Evolutionary conservation across 2,888 invertebrate species (phyloP), one percentile per base, ranked within the genome.

Genomic region (Spodoptera littoralis): DNA sequence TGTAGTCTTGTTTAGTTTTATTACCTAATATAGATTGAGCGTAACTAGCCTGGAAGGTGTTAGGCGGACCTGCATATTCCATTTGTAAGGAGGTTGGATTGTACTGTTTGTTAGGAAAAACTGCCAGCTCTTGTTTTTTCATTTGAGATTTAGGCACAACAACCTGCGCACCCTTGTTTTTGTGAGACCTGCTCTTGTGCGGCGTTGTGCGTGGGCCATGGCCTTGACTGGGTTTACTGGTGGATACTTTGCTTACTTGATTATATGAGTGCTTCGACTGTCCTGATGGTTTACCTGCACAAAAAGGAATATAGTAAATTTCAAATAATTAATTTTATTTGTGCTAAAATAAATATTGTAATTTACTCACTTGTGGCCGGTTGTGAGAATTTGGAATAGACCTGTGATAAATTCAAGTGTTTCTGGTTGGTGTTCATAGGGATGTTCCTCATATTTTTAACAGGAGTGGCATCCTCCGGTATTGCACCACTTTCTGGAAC

Each of bases 191-290:
- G 52, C 87, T 90, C 77, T 91, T 90, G 65, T 90, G 89, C 52
- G 87, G 77, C 42, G 81, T 73, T 18, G 86, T 73, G 58, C 92
- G 88, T 42, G 89, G 84, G 9, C 84, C 76, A 65, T 90, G 89
- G 45, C 85, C 61, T 70, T 92, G 92, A 80, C 84, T 92, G 70
- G 95, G 89, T 91, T 94, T 95, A 88, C 92, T 94, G 56, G 93
- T 93, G 58, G 95, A 93, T 56, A 94, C 92, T 91, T 94, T 94
- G 88, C 95, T 95, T 72, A 94, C 93, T 93, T 95, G 95, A 74
- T 94, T 94, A 77, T 95, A 95, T 57, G 94, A 94, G 80, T 95
- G 95, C 82, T 94, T 95, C 22, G 93, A 93, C 81, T 94, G 95
- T 60, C 92, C 88, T 62, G 91, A 91, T 68, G 90, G 81, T 92